These are phyloP conservation scores for Ibidorhyncha struthersii DNA, from an alignment of 2,113 vertebrate species.

Conservation along the genomic window DNA sequence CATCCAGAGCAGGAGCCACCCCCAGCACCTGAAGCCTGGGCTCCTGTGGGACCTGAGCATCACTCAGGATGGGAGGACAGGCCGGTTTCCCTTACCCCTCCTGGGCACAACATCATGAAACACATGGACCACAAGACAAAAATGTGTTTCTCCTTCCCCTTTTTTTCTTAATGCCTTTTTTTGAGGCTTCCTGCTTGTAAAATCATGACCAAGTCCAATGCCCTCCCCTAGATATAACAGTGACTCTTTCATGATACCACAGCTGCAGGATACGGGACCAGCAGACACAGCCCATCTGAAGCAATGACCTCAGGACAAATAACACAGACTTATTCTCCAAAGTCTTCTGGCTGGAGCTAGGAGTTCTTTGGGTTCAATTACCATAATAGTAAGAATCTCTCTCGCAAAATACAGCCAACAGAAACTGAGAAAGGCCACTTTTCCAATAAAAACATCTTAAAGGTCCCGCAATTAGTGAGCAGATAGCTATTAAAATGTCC, in stretches of 20 bases:
- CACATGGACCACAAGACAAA: rapidly evolving
- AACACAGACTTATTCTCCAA: not conserved
- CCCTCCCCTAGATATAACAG: not conserved
- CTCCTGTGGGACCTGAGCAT: not conserved
- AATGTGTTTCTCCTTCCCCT: not conserved
- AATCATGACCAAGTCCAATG: not conserved
- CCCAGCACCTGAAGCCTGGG: not conserved
- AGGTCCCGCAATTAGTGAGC: not conserved
- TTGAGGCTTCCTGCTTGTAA: not conserved
- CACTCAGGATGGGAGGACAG: not conserved
- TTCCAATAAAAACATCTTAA: not conserved
- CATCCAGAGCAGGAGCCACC: not conserved
- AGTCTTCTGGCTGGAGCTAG: not conserved
- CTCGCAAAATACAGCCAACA: not conserved
- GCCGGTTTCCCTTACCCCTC: not conserved
- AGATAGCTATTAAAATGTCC: not conserved
- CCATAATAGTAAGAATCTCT: not conserved
- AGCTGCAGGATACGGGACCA: not conserved
- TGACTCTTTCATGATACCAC: not conserved
- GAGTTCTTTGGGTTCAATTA: not conserved
- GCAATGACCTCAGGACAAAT: not conserved
- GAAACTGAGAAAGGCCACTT: not conserved
- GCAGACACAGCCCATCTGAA: not conserved
- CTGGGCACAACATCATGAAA: not conserved
- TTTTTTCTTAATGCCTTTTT: not conserved